A percentile compares a stretch with the other conserved stretches of the same genome.
phyloP scores from a whole-genome alignment of 2,888 invertebrate species.

The Sipunculus nudus region DNA sequence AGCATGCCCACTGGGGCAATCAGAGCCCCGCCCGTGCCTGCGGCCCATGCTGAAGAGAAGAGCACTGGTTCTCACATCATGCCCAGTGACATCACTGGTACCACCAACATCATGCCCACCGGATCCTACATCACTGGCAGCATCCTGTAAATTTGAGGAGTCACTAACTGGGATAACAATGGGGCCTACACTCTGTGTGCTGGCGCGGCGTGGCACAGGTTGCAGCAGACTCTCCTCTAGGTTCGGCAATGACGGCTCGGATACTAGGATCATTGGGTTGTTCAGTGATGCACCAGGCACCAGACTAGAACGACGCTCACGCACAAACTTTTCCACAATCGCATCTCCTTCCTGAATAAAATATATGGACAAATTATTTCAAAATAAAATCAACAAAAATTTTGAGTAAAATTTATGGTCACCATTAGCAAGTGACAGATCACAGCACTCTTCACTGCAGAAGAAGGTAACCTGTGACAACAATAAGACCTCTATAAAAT shows the following conservation, averaged over 20 bases:
- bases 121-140: no score
- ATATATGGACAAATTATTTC: background rate
- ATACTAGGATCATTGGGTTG: slow-evolving; percentile 25
- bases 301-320: slow-evolving; percentile 36
- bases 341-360: slow-evolving; percentile 39
- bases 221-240: slow-evolving; percentile 25
- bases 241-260: slow-evolving; percentile 35
- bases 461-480: background rate
- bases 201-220: slow-evolving; percentile 50
- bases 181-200: slow-evolving; percentile 62
- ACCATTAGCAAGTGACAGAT: background rate
- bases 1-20: no score
- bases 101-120: background rate
- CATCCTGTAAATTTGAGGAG: no score
- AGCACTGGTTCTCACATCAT: no score
- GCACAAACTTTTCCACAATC: slow-evolving; percentile 38
- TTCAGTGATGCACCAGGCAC: slow-evolving; percentile 20
- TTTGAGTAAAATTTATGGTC: background rate
- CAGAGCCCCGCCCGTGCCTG: no score
- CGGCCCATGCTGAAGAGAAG: no score
- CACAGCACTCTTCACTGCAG: background rate
- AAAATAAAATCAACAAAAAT: background rate
- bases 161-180: slow-evolving; percentile 55
- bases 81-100: no score
- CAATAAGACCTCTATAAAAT: background rate